Evolutionary conservation across 2,113 vertebrate species (phyloP).

Genomic region (Gambusia holbrooki): DNA sequence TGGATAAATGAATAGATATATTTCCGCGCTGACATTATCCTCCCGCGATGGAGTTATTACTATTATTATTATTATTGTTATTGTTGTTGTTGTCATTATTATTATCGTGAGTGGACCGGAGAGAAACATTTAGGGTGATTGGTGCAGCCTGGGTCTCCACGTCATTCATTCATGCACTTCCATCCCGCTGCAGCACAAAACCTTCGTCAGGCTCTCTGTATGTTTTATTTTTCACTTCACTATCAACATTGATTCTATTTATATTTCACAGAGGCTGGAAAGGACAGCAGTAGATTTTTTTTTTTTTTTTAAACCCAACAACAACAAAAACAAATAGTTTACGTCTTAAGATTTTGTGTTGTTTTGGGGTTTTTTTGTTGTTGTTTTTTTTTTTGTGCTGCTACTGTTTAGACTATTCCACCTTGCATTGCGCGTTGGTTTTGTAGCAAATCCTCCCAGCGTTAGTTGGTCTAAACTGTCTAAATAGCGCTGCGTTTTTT

Average conservation of each 20-base stretch:
- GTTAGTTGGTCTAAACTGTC: constrained; percentile 66
- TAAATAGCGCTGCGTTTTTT: constrained; percentile 66
- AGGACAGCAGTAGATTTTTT: no score
- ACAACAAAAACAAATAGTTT: neutral
- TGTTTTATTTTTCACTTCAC: neutral
- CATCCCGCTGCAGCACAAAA: constrained; percentile 32
- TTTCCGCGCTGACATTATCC: constrained; percentile 70
- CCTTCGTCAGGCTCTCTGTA: neutral
- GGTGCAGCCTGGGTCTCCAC: constrained; percentile 56
- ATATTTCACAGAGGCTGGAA: no score
- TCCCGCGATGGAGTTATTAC: constrained; percentile 53
- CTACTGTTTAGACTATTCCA: neutral
- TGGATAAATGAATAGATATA: constrained; percentile 75
- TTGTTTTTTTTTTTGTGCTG: neutral
- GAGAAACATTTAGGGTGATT: constrained; percentile 75
- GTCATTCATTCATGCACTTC: constrained; percentile 60
- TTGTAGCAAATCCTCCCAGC: constrained; percentile 39
- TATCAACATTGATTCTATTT: neutral
- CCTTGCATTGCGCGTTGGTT: constrained; percentile 31
- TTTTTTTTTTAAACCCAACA: no score
- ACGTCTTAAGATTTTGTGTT: neutral
- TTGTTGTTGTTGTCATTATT: neutral
- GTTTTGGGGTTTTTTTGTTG: no score
- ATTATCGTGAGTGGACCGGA: constrained; percentile 73
- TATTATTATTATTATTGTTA: neutral